Percentiles rank a stretch among this genome's conserved stretches.
Conservation (phyloP, 2,888 invertebrate species). For the Hetaerina titia region DNA sequence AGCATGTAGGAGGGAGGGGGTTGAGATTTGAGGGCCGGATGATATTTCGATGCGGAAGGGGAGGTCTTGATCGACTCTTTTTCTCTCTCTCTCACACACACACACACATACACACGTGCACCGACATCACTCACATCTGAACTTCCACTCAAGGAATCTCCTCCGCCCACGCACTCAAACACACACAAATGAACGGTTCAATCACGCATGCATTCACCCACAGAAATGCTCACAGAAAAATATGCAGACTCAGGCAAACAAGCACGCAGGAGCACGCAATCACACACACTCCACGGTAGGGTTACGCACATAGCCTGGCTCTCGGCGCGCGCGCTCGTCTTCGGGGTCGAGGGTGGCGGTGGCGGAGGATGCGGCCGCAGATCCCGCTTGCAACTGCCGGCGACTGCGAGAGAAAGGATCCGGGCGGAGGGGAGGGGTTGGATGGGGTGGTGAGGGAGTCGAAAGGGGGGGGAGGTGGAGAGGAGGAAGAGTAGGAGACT, state of each 20-base stretch:
- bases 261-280: too few species aligned
- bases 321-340: not conserved
- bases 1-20: too few species aligned
- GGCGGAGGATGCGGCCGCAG: constrained; percentile 33
- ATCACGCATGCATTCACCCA: too few species aligned
- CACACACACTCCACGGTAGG: too few species aligned
- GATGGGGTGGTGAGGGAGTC: not conserved
- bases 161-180: not conserved
- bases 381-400: constrained; percentile 50
- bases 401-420: constrained; percentile 44
- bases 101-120: not conserved
- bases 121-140: not conserved
- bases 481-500: not conserved
- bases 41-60: too few species aligned
- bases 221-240: too few species aligned
- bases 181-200: not conserved
- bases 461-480: not conserved
- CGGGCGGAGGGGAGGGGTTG: not conserved
- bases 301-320: too few species aligned
- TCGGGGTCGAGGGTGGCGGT: not conserved
- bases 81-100: not conserved
- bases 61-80: too few species aligned
- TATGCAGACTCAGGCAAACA: too few species aligned
- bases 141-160: not conserved
- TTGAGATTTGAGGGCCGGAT: too few species aligned